A percentile compares a stretch with the other conserved stretches of the same genome.
phyloP scores from a whole-genome alignment of 2,113 vertebrate species.

The Leucosticte australis region DNA sequence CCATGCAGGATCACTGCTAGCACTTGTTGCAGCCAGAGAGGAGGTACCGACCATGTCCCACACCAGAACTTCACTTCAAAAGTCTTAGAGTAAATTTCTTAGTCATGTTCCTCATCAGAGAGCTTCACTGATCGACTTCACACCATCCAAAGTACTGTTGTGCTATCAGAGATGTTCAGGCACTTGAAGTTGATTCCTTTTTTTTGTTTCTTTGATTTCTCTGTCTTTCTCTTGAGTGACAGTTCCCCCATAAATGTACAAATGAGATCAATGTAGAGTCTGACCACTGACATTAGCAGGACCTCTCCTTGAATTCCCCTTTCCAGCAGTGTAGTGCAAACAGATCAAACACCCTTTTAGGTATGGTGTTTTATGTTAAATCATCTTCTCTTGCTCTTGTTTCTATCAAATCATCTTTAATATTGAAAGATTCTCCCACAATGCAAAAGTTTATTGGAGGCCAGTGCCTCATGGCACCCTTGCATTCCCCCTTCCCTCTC shows the following conservation, averaged over 20 bases:
- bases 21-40: neutral
- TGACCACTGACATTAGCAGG: neutral
- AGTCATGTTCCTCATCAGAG: neutral
- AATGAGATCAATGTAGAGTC: neutral
- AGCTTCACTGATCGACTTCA: neutral
- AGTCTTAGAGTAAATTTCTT: neutral
- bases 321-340: neutral
- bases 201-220: neutral
- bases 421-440: neutral
- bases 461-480: neutral
- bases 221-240: neutral
- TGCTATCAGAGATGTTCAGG: neutral
- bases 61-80: neutral
- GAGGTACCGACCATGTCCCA: neutral
- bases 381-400: neutral
- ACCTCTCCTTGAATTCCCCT: neutral
- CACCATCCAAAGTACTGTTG: neutral
- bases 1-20: neutral
- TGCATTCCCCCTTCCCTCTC: neutral
- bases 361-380: neutral
- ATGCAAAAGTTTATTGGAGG: neutral
- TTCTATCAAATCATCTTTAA: neutral
- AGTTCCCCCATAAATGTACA: neutral
- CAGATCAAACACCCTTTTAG: neutral
- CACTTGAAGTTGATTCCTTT: neutral